Percentiles rank a stretch among this genome's conserved stretches.
Evolutionary conservation across 2,888 invertebrate genomes (phyloP).

Genomic region (Steinernema hermaphroditum): DNA sequence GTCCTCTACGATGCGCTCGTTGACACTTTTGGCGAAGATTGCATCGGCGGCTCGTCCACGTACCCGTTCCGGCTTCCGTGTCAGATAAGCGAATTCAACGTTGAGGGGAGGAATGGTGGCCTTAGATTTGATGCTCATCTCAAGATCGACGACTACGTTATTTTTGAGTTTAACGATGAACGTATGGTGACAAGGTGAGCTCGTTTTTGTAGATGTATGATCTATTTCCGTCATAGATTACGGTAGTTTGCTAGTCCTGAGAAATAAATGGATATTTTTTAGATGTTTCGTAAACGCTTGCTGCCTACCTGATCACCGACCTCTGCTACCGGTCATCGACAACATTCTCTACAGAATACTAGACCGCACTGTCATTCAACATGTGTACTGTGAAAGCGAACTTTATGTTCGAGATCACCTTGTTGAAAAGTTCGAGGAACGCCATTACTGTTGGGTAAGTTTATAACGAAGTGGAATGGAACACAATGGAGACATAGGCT

Average conservation of each 20-base stretch:
- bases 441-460: conserved; percentile 14
- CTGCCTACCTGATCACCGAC: neutral
- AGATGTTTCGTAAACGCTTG: conserved; percentile 5
- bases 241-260: no score
- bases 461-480: neutral
- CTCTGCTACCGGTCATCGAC: neutral
- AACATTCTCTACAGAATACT: conserved; percentile 8
- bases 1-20: neutral
- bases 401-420: neutral
- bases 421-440: conserved; percentile 11
- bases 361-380: neutral
- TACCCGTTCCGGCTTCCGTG: neutral
- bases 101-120: neutral
- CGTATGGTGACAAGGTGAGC: neutral
- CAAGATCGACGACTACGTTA: conserved; percentile 3
- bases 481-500: no score
- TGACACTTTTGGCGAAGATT: conserved; percentile 2
- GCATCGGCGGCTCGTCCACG: neutral
- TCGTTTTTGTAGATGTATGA: neutral
- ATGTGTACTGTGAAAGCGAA: neutral
- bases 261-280: no score
- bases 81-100: neutral
- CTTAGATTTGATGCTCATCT: neutral
- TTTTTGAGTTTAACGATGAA: conserved; percentile 9
- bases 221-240: no score